A percentile compares a stretch with the other conserved stretches of the same genome.
These are phyloP conservation scores for Drosophila seguyi DNA, from an alignment of 1,140 invertebrate genomes.

Conservation along the genomic window DNA sequence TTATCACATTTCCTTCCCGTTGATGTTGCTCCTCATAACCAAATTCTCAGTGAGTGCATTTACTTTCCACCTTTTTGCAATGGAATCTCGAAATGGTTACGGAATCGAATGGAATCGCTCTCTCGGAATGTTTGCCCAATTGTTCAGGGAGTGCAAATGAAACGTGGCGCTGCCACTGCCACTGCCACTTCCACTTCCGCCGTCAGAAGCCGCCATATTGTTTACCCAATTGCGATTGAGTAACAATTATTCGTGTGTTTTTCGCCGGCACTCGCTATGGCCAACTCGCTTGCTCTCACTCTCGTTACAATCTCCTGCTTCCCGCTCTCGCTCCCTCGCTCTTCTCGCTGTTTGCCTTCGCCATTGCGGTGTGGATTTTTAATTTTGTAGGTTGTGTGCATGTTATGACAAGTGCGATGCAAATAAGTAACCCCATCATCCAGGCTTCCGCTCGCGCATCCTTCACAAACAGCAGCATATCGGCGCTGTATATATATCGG, in stretches of 20 bases:
- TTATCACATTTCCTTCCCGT: not conserved
- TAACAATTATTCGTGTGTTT: conserved; percentile 73
- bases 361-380: conserved; percentile 61
- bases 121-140: conserved; percentile 62
- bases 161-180: conserved; percentile 39
- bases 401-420: conserved; percentile 63
- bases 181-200: conserved; percentile 10
- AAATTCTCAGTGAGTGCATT: not conserved
- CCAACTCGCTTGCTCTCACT: not conserved
- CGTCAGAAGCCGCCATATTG: conserved; percentile 32
- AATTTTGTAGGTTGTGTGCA: conserved; percentile 56
- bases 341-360: conserved; percentile 31
- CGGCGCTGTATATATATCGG: not conserved
- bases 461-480: conserved; percentile 1
- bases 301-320: not conserved
- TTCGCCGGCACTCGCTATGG: conserved; percentile 45
- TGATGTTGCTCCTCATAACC: not conserved
- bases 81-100: not conserved
- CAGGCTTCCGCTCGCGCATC: not conserved
- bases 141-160: conserved; percentile 72
- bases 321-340: not conserved
- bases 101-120: conserved; percentile 15
- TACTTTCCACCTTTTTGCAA: not conserved
- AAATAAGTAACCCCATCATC: conserved; percentile 35
- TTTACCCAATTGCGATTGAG: conserved; percentile 63